Evolutionary conservation across 2,113 vertebrate genomes (phyloP), one percentile per base, ranked within the genome.

Genomic region (Trichomycterus rosablanca): DNA sequence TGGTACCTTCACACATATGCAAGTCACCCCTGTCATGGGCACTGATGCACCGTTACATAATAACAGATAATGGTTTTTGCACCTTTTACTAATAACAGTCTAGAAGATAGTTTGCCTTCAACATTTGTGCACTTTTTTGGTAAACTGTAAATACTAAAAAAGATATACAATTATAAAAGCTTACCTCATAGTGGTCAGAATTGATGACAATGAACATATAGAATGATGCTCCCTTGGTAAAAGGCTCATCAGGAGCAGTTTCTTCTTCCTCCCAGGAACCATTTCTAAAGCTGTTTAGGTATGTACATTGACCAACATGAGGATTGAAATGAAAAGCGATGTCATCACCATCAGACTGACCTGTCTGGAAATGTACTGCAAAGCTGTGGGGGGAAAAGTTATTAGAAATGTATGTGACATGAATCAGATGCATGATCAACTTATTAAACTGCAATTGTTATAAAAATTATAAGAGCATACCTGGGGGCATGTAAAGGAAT

Each of bases 261-360:
- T 61, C 57, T 43, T 55, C 50, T 8, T 10, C 16, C 2, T 39
- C 30, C 49, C 30, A 54, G 9, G 1, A 2, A 11, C 18, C 14
- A 1, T 68, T 61, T 23, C 16, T 46, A 23, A 20, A 46, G 6
- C 57, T 61, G 50, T 54, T 61, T 34, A 55, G 18, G 42, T 1
- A 22, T 4, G 55, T 24, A 3, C 26, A 19, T 19, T 34, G 30
- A 2, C 44, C 43, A 34, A 65, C 24, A 14, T 14, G 43, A 7
- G 62, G 51, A 1, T 46, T 66, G 32, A 68, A 55, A 14, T 61
- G 64, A 5, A 67, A 66, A 22, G 63, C 53, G 4, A 24, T 49
- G 16, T 62, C 59, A 42, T 51, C 59, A 2, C 26, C 14, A 2
- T 40, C 53, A 14, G 43, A 28, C 11, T 16, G 18, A 1, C 52